Conservation (phyloP, 2,888 invertebrate genomes). For the Cynaeus angustus region DNA sequence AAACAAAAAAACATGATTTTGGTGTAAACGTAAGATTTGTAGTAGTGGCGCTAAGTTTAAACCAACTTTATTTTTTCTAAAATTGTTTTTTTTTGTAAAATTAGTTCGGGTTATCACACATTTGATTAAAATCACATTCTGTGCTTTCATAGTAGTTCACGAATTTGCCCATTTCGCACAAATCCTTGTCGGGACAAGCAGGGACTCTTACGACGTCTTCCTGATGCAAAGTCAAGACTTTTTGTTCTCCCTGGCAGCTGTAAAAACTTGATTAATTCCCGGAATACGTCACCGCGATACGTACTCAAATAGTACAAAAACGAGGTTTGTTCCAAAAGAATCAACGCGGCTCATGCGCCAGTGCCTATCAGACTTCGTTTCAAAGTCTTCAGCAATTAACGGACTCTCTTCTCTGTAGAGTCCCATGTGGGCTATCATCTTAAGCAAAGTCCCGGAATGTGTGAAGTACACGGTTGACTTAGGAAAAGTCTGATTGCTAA, state of each 20-base stretch:
- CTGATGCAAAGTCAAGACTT: conserved; percentile 83
- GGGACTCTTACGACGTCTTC: conserved; percentile 81
- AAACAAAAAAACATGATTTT: too few relatives aligned
- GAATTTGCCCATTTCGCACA: conserved; percentile 79
- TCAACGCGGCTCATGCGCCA: conserved; percentile 82
- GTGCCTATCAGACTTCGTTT: conserved; percentile 67
- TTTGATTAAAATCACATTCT: conserved; percentile 79
- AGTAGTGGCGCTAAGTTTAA: too few relatives aligned
- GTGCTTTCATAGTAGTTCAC: conserved; percentile 76
- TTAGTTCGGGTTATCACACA: conserved; percentile 73
- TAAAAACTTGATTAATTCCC: conserved; percentile 47
- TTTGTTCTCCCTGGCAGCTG: conserved; percentile 69
- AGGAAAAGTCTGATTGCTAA: conserved; percentile 62
- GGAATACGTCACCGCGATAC: conserved; percentile 35
- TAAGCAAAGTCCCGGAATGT: conserved; percentile 88
- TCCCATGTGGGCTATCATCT: conserved; percentile 82
- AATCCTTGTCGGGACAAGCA: conserved; percentile 77
- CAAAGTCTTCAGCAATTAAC: conserved; percentile 75
- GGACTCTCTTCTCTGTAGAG: conserved; percentile 80
- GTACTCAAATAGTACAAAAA: conserved; percentile 77
- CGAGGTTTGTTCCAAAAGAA: conserved; percentile 86
- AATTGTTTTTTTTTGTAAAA: too few relatives aligned
- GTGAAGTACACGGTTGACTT: conserved; percentile 81
- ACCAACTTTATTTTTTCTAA: too few relatives aligned
- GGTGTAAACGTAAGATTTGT: too few relatives aligned